Evolutionary conservation across 2,888 invertebrate genomes (phyloP).

Genomic region (Meghimatium bilineatum): DNA sequence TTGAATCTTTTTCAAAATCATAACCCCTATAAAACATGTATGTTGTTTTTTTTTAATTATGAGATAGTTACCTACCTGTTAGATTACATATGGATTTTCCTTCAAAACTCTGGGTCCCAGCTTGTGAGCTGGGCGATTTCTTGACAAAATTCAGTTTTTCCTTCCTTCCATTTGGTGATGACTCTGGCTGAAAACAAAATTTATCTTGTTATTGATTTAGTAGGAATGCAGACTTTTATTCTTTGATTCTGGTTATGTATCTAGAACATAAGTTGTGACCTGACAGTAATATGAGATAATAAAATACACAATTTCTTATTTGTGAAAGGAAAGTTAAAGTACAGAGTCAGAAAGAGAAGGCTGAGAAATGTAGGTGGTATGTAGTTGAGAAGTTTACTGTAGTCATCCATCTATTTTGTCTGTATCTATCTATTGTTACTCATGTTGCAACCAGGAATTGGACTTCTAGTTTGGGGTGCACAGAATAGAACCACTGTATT

Average conservation of each 20-base stretch:
- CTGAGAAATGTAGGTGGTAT: too few species aligned
- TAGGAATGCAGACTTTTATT: background rate
- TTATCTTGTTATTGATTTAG: background rate
- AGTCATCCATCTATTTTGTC: too few species aligned
- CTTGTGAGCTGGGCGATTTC: background rate
- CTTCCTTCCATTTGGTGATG: background rate
- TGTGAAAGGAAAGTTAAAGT: too few species aligned
- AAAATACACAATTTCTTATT: too few species aligned
- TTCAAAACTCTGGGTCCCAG: conserved; percentile 31
- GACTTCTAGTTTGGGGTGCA: too few species aligned
- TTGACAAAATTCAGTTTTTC: background rate
- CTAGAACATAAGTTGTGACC: background rate
- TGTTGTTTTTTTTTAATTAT: too few species aligned
- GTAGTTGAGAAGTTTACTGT: too few species aligned
- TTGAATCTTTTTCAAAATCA: background rate
- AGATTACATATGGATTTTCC: background rate
- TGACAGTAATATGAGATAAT: background rate
- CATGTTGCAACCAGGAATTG: too few species aligned
- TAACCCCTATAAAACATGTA: background rate
- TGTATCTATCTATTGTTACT: too few species aligned
- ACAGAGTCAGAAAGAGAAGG: too few species aligned
- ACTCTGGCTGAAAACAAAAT: background rate
- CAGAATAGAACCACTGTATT: too few species aligned
- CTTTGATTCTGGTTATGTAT: background rate
- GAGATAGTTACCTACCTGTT: background rate